These are phyloP conservation scores for Micromesistius poutassou DNA, from an alignment of 2,797 vertebrate genomes.

Conservation along the genomic window DNA sequence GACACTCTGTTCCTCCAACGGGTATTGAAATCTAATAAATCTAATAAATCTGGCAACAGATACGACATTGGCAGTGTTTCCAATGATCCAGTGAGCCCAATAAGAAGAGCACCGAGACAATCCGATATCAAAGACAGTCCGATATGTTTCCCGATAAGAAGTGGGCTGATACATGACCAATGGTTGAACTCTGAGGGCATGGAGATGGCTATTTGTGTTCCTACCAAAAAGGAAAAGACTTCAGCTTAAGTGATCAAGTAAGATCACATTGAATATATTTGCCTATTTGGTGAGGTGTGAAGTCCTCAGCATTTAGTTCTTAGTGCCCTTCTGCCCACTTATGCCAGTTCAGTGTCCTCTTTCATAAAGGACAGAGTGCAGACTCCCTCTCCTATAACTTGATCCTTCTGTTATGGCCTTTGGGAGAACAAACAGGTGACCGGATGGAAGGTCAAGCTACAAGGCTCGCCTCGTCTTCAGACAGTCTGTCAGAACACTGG, in stretches of 20 bases:
- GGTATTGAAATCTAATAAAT: background rate
- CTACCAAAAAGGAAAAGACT: conserved; percentile 65
- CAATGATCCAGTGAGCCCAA: conserved; percentile 15
- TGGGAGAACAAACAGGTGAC: conserved; percentile 62
- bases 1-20: background rate
- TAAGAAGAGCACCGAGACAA: conserved; percentile 20
- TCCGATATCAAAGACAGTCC: conserved; percentile 47
- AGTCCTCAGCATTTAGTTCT: conserved; percentile 57
- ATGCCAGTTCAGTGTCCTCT: conserved; percentile 57
- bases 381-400: conserved; percentile 52
- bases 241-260: conserved; percentile 56
- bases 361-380: conserved; percentile 67
- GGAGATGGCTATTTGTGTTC: conserved; percentile 70
- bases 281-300: conserved; percentile 56
- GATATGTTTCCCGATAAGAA: conserved; percentile 58
- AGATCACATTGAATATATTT: conserved; percentile 68
- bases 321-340: conserved; percentile 49
- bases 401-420: conserved; percentile 52
- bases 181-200: conserved; percentile 55
- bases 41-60: background rate
- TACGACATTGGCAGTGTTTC: background rate
- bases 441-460: conserved; percentile 60
- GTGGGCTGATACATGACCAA: conserved; percentile 46
- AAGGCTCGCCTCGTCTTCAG: conserved; percentile 60
- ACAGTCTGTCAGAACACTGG: conserved; percentile 59